A percentile compares a stretch with the other conserved stretches of the same genome.
Evolutionary conservation across 2,888 invertebrate species (phyloP).

Genomic region (Chorisops tibialis): DNA sequence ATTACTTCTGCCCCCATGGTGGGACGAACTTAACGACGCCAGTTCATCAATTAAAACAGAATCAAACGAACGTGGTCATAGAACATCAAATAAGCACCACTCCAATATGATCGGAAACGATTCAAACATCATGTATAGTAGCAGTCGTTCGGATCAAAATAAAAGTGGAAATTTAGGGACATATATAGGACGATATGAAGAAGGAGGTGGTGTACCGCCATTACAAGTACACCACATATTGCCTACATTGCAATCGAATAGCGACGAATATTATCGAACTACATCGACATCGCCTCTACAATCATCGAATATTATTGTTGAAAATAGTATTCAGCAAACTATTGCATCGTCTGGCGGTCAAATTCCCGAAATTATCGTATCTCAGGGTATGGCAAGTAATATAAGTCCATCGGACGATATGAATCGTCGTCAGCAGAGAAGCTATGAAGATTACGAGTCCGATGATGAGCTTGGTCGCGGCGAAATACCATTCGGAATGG

Average conservation of each 20-base stretch:
- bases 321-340: conserved; percentile 14
- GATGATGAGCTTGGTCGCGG: conserved; percentile 86
- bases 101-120: conserved; percentile 34
- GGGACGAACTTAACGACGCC: conserved; percentile 83
- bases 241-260: conserved; percentile 42
- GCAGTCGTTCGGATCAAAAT: not conserved
- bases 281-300: conserved; percentile 61
- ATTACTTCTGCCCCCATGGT: conserved; percentile 91
- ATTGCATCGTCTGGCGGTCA: conserved; percentile 31
- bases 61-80: conserved; percentile 9
- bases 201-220: conserved; percentile 38
- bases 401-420: conserved; percentile 49
- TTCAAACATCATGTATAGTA: conserved; percentile 30
- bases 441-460: conserved; percentile 79
- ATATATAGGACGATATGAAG: conserved; percentile 43
- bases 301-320: conserved; percentile 36
- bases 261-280: conserved; percentile 56
- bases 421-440: conserved; percentile 54
- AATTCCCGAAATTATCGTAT: conserved; percentile 47
- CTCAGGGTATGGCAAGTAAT: conserved; percentile 38
- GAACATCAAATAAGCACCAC: conserved; percentile 33
- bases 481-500: conserved; percentile 78
- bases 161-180: conserved; percentile 10
- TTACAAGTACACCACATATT: conserved; percentile 48
- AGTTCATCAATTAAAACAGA: conserved; percentile 38